phyloP scores from a whole-genome alignment of 2,113 vertebrate genomes.

The Antechinus stuartii region DNA sequence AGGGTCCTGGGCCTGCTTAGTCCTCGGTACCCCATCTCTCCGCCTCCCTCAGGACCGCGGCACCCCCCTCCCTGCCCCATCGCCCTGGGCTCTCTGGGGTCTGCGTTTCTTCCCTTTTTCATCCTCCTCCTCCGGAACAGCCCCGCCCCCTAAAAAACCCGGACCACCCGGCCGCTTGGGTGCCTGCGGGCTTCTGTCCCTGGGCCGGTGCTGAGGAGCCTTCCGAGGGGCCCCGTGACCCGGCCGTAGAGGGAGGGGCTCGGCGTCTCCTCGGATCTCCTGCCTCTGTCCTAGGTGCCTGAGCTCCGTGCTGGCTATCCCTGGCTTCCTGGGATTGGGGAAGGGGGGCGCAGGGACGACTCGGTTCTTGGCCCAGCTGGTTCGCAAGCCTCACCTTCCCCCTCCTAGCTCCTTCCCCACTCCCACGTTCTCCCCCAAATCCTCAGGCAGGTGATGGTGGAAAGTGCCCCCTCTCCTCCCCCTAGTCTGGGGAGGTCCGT shows the following conservation, averaged over 20 bases:
- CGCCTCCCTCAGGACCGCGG: too few relatives aligned
- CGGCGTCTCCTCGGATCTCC: not conserved
- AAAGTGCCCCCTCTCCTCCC: not conserved
- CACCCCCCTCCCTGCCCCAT: too few relatives aligned
- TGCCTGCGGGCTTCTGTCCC: not conserved
- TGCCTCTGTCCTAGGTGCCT: not conserved
- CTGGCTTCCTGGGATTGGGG: not conserved
- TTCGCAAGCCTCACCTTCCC: not conserved
- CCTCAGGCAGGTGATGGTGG: not conserved
- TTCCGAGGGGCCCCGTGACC: too few relatives aligned
- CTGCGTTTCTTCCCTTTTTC: not conserved
- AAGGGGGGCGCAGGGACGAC: not conserved
- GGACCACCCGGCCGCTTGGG: not conserved
- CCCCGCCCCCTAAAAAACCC: not conserved
- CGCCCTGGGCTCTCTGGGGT: not conserved
- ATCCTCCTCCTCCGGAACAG: not conserved
- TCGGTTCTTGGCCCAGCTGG: not conserved
- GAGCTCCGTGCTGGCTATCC: not conserved
- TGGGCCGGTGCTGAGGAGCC: not conserved
- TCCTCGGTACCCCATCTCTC: too few relatives aligned
- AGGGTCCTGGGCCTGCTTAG: not conserved
- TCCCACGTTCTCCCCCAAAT: not conserved
- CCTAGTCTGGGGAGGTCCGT: slow-evolving; percentile 19
- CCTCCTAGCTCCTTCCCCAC: not conserved
- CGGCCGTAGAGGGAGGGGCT: not conserved